Conservation (phyloP, 1,140 invertebrate species). For the Drosophila repleta region DNA sequence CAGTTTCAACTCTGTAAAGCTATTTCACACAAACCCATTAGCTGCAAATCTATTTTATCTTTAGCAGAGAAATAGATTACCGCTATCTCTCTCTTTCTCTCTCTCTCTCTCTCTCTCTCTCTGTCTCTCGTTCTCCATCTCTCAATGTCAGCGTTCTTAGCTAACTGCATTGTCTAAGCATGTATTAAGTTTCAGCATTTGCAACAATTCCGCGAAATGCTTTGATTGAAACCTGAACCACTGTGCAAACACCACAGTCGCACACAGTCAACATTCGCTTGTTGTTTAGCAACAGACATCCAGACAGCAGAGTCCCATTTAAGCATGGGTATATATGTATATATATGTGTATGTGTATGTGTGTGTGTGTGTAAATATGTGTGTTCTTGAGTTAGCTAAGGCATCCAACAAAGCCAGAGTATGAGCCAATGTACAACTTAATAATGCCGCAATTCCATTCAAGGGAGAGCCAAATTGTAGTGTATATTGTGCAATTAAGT, state of each 20-base stretch:
- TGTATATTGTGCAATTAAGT: slow-evolving; percentile 37
- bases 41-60: too few species aligned
- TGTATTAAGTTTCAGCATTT: neutral
- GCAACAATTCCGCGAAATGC: slow-evolving; percentile 3
- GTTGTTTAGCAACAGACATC: slow-evolving; percentile 15
- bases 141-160: too few species aligned
- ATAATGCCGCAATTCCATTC: slow-evolving; percentile 17
- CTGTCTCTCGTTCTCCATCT: too few species aligned
- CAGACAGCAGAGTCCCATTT: slow-evolving; percentile 1
- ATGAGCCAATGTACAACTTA: slow-evolving; percentile 21
- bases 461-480: slow-evolving; percentile 17
- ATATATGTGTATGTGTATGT: too few species aligned
- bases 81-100: too few species aligned
- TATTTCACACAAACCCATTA: too few species aligned
- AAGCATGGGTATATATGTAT: too few species aligned
- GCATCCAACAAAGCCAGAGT: neutral
- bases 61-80: too few species aligned
- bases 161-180: too few species aligned
- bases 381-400: neutral
- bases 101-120: too few species aligned
- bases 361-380: too few species aligned
- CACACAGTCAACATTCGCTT: slow-evolving; percentile 3
- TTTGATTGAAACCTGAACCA: slow-evolving; percentile 17
- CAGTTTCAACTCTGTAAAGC: too few species aligned
- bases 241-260: slow-evolving; percentile 7